A percentile compares a stretch with the other conserved stretches of the same genome.
These are phyloP conservation scores for Urocyon cinereoargenteus DNA, from an alignment of 2,797 vertebrate genomes.

Conservation along the genomic window DNA sequence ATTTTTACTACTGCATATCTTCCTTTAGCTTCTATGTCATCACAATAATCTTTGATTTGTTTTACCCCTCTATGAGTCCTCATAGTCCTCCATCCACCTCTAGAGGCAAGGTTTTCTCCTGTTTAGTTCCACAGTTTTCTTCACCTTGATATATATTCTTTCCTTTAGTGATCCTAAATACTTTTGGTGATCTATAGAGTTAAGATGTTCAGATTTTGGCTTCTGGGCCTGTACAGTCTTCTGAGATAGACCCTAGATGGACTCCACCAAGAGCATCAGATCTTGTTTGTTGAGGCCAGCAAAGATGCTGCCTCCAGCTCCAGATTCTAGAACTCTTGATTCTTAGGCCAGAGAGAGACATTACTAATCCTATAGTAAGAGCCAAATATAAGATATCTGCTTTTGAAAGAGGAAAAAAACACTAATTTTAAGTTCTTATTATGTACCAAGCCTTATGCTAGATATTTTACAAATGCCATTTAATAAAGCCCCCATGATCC, in stretches of 20 bases:
- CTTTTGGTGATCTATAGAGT: background rate
- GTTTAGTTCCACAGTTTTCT: background rate
- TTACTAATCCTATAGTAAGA: background rate
- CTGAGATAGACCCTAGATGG: background rate
- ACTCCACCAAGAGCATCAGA: background rate
- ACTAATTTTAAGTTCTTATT: conserved; percentile 7
- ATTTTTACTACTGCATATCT: background rate
- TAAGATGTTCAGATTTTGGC: background rate
- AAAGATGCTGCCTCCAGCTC: background rate
- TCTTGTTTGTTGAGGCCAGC: background rate
- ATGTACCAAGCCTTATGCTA: background rate
- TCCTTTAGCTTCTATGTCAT: background rate
- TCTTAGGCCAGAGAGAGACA: background rate
- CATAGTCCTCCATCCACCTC: background rate
- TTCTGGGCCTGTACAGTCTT: background rate
- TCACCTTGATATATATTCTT: background rate
- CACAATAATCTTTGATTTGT: background rate
- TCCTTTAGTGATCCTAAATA: background rate
- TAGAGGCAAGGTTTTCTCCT: background rate
- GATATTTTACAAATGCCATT: background rate
- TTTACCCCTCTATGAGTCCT: background rate
- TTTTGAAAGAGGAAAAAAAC: conserved; percentile 19
- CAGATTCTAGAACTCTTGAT: background rate
- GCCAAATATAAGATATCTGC: background rate
- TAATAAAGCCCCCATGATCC: background rate